These are phyloP conservation scores for Palaemon carinicauda DNA, from an alignment of 1,140 invertebrate genomes.

Conservation along the genomic window DNA sequence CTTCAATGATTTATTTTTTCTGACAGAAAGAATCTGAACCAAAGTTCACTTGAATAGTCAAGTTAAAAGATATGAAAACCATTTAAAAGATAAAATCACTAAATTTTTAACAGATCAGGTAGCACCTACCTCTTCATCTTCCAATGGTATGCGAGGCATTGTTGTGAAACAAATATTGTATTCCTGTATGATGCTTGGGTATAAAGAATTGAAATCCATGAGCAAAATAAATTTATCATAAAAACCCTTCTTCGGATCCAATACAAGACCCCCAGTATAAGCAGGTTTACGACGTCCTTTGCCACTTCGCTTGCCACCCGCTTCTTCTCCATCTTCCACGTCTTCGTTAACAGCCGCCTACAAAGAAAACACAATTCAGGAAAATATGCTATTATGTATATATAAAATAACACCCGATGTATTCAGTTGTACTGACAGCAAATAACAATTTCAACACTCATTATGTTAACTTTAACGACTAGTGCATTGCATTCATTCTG, in stretches of 20 bases:
- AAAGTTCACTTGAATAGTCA: too few species aligned
- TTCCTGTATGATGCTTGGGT: constrained; percentile 99
- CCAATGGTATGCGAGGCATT: constrained; percentile 66
- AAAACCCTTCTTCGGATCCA: constrained; percentile 97
- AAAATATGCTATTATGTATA: too few species aligned
- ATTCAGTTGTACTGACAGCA: too few species aligned
- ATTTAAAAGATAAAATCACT: too few species aligned
- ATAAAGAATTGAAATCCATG: constrained; percentile 99
- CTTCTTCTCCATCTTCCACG: constrained; percentile 58
- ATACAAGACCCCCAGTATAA: constrained; percentile 92
- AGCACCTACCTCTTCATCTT: neutral
- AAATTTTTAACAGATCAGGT: neutral
- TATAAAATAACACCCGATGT: too few species aligned
- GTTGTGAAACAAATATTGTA: constrained; percentile 99
- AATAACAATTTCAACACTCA: too few species aligned
- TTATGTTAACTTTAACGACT: too few species aligned
- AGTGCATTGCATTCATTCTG: too few species aligned
- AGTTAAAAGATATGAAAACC: too few species aligned
- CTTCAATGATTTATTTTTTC: too few species aligned
- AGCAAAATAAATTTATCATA: constrained; percentile 95
- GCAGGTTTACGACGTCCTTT: constrained; percentile 79
- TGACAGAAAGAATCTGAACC: too few species aligned
- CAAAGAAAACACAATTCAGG: too few species aligned
- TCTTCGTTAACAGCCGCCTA: neutral
- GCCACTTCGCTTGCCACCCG: constrained; percentile 59